Conservation (phyloP, 2,888 invertebrate species). For the Abrostola tripartita region DNA sequence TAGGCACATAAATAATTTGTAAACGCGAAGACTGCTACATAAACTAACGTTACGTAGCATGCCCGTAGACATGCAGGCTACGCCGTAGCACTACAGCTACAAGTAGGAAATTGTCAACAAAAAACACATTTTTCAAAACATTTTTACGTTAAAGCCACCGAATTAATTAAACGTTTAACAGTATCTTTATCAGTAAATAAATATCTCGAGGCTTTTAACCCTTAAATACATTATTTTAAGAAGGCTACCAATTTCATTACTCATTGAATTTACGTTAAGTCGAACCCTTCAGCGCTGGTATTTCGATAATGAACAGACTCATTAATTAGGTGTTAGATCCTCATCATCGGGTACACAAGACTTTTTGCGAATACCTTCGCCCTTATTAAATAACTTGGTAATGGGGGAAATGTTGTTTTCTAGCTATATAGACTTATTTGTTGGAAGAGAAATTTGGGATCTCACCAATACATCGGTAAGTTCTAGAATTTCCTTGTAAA, state of each 20-base stretch:
- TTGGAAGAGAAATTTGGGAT: too few species aligned
- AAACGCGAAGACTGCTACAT: background rate
- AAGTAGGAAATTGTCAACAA: conserved; percentile 1
- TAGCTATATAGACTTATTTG: background rate
- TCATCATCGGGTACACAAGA: conserved; percentile 29
- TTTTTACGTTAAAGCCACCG: background rate
- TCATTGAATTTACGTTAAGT: conserved; percentile 44
- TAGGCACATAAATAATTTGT: background rate
- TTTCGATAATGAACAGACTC: conserved; percentile 47
- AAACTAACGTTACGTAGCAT: background rate
- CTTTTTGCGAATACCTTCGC: conserved; percentile 34
- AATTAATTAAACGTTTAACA: conserved; percentile 4
- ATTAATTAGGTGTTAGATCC: conserved; percentile 52
- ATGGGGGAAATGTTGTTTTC: background rate
- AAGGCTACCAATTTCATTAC: conserved; percentile 33
- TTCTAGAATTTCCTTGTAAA: too few species aligned
- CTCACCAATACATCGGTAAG: too few species aligned
- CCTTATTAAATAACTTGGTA: conserved; percentile 36
- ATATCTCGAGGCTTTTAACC: background rate
- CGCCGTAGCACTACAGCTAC: conserved; percentile 29
- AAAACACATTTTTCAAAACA: background rate
- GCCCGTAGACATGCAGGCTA: conserved; percentile 8
- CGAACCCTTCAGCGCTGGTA: conserved; percentile 34
- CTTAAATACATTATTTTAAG: conserved; percentile 39
- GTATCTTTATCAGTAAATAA: conserved; percentile 32